These are phyloP conservation scores for Microplitis mediator DNA, from an alignment of 1,140 invertebrate genomes.

Conservation along the genomic window DNA sequence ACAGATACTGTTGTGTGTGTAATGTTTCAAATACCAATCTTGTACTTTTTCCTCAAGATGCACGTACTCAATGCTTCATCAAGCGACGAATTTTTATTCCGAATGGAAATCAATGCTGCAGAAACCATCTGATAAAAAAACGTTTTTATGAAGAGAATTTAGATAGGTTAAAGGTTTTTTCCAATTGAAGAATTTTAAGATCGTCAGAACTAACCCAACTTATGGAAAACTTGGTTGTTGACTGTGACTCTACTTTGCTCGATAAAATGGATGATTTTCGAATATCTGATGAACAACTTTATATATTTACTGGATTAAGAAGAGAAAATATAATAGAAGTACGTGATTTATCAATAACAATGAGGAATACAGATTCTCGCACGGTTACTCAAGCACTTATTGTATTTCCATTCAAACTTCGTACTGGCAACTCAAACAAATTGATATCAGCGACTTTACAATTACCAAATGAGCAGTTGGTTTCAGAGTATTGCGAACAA, in stretches of 20 bases:
- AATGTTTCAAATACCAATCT: background rate
- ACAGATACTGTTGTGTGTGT: slow-evolving; percentile 13
- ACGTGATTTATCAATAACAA: slow-evolving; percentile 4
- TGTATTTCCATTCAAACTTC: too few relatives aligned
- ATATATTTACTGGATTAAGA: slow-evolving; percentile 1
- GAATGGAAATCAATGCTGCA: slow-evolving; percentile 24
- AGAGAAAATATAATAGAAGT: slow-evolving; percentile 9
- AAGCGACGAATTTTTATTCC: slow-evolving; percentile 17
- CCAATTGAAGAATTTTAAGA: background rate
- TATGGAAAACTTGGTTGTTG: background rate
- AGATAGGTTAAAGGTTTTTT: background rate
- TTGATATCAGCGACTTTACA: background rate
- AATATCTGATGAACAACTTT: slow-evolving; percentile 5
- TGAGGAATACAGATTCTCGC: background rate
- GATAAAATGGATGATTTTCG: background rate
- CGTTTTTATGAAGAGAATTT: slow-evolving; percentile 19
- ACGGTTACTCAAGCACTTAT: too few relatives aligned
- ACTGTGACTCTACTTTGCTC: slow-evolving; percentile 1
- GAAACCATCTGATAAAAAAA: slow-evolving; percentile 26
- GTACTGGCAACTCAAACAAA: too few relatives aligned
- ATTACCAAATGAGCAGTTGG: background rate
- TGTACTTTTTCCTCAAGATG: background rate
- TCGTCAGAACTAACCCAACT: background rate
- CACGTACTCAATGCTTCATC: slow-evolving; percentile 11
- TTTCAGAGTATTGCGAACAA: background rate